Conservation (phyloP, 1,140 invertebrate species). For the Drosophila simulans region DNA sequence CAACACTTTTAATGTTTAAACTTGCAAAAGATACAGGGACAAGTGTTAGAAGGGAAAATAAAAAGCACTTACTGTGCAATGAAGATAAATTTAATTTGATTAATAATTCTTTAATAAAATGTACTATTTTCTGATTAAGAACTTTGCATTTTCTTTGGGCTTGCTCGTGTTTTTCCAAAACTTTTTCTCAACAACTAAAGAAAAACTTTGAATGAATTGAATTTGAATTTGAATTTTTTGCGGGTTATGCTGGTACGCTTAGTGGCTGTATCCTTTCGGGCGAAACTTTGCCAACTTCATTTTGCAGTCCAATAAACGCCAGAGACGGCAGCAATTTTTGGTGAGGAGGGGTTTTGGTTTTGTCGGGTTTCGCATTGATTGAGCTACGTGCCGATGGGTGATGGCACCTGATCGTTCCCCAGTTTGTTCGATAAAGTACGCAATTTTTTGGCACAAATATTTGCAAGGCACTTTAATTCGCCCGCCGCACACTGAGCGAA, state of each 20-base stretch:
- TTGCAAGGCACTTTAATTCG: conserved; percentile 70
- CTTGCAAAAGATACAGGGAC: neutral
- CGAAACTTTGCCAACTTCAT: conserved; percentile 33
- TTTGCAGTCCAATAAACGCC: conserved; percentile 55
- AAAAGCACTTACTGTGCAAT: neutral
- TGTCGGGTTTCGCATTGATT: conserved; percentile 49
- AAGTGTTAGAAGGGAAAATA: neutral
- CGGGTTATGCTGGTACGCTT: neutral
- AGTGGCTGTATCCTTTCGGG: neutral
- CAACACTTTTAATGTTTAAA: neutral
- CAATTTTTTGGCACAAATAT: conserved; percentile 58
- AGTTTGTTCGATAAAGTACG: conserved; percentile 19
- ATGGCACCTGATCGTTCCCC: conserved; percentile 17
- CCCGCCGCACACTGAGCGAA: conserved; percentile 16
- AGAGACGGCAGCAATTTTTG: neutral
- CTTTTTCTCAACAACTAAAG: neutral
- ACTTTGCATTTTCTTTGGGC: neutral
- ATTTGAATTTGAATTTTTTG: neutral
- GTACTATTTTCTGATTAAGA: neutral
- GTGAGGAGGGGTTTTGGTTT: conserved; percentile 7
- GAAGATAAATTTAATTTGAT: neutral
- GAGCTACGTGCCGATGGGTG: conserved; percentile 64
- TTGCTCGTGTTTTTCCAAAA: neutral
- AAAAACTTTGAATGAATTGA: neutral
- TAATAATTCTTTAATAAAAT: neutral